Conservation (phyloP, 2,797 vertebrate species). For the Adelosebastes latens region DNA sequence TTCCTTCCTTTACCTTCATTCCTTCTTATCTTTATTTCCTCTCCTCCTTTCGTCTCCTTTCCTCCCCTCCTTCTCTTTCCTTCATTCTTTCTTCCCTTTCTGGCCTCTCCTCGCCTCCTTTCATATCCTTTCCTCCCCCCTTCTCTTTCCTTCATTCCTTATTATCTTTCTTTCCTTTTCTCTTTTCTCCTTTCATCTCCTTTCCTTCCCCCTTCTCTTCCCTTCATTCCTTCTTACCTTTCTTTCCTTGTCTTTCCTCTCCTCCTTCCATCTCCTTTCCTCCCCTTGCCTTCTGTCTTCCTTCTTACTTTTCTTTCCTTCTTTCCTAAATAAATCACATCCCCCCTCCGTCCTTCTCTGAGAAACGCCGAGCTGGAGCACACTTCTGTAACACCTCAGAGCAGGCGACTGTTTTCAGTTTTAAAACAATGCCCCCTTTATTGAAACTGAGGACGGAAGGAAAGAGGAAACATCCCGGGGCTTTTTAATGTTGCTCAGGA, state of each 20-base stretch:
- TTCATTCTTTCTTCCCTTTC: background rate
- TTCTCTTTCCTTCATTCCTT: background rate
- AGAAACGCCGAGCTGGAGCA: constrained; percentile 32
- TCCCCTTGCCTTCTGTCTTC: too few relatives aligned
- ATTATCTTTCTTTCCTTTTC: background rate
- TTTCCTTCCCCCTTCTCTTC: background rate
- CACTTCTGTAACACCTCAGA: constrained; percentile 62
- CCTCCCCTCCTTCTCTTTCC: background rate
- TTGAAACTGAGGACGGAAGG: constrained; percentile 48
- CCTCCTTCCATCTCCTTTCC: background rate
- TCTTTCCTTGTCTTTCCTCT: too few relatives aligned
- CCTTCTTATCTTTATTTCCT: background rate
- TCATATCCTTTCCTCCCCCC: background rate
- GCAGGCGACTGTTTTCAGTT: constrained; percentile 54
- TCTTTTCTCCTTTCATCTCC: background rate
- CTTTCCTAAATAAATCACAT: constrained; percentile 30
- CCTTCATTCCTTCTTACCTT: background rate
- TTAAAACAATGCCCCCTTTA: constrained; percentile 70
- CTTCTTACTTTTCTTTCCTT: background rate
- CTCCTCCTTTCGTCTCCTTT: background rate
- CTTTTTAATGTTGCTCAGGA: constrained; percentile 33
- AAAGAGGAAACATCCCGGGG: constrained; percentile 55
- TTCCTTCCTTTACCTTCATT: too few relatives aligned
- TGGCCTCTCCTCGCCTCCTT: too few relatives aligned
- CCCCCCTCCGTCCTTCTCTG: background rate